Conservation (phyloP, 2,113 vertebrate genomes). For the Antennarius striatus region DNA sequence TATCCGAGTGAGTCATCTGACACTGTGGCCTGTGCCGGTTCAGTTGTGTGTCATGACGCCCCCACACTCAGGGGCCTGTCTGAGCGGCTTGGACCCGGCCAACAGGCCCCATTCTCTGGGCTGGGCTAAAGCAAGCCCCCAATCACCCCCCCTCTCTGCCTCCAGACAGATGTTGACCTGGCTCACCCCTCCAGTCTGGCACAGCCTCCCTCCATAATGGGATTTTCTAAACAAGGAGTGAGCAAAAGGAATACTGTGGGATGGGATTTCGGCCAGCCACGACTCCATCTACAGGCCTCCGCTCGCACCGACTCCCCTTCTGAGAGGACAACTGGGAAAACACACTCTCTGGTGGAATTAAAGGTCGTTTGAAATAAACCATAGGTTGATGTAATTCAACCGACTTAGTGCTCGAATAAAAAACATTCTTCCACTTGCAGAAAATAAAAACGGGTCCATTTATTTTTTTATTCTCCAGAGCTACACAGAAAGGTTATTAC, state of each 20-base stretch:
- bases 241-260: conserved; percentile 62
- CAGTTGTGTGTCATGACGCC: conserved; percentile 68
- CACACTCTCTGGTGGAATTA: conserved; percentile 53
- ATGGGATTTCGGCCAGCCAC: conserved; percentile 56
- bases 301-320: conserved; percentile 39
- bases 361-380: conserved; percentile 67
- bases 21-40: conserved; percentile 64
- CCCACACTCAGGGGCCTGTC: conserved; percentile 64
- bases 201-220: conserved; percentile 69
- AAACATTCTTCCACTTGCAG: conserved; percentile 47
- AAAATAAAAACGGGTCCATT: conserved; percentile 14
- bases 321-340: conserved; percentile 65
- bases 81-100: conserved; percentile 52
- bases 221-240: conserved; percentile 79
- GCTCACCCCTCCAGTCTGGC: conserved; percentile 76
- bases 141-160: conserved; percentile 35
- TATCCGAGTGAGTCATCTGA: conserved; percentile 65
- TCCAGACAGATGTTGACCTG: conserved; percentile 79
- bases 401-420: conserved; percentile 64
- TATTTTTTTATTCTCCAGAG: conserved; percentile 28
- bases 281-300: conserved; percentile 61
- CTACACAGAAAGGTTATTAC: conserved; percentile 76
- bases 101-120: conserved; percentile 48
- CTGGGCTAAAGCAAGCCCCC: conserved; percentile 16
- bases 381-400: conserved; percentile 57